Evolutionary conservation across 2,113 vertebrate species (phyloP).

Genomic region (Aptenodytes forsteri): DNA sequence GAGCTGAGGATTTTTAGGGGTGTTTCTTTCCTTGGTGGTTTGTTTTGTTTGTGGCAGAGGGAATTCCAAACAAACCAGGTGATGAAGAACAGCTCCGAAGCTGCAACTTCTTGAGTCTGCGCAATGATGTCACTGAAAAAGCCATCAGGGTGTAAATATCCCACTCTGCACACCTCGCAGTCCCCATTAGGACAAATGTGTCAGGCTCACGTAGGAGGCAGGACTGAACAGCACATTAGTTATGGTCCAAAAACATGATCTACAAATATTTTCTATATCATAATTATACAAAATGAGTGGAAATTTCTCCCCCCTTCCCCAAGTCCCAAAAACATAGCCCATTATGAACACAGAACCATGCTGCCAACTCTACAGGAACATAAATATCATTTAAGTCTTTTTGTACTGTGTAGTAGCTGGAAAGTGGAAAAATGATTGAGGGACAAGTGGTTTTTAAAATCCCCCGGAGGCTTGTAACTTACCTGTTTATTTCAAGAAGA

Average conservation of each 20-base stretch:
- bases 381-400: conserved; percentile 41
- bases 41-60: not conserved
- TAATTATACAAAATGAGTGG: conserved; percentile 65
- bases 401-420: not conserved
- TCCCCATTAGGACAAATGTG: not conserved
- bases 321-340: not conserved
- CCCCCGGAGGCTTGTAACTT: not conserved
- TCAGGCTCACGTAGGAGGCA: conserved; percentile 46
- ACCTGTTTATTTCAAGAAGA: conserved; percentile 65
- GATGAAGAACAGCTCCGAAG: conserved; percentile 28
- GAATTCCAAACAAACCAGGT: not conserved
- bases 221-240: not conserved
- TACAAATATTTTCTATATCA: conserved; percentile 67
- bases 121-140: not conserved
- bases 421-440: conserved; percentile 52
- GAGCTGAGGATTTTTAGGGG: not conserved
- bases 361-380: conserved; percentile 25
- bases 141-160: not conserved
- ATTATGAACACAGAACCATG: not conserved
- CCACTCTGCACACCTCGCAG: not conserved
- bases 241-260: conserved; percentile 35
- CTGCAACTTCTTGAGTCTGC: not conserved
- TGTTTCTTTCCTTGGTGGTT: not conserved
- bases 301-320: conserved; percentile 40
- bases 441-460: conserved; percentile 39